Evolutionary conservation across 30 jellyfish, hydroid and myxozoan species (phyloP).

Genomic region (Chrysaora quinquecirrha): DNA sequence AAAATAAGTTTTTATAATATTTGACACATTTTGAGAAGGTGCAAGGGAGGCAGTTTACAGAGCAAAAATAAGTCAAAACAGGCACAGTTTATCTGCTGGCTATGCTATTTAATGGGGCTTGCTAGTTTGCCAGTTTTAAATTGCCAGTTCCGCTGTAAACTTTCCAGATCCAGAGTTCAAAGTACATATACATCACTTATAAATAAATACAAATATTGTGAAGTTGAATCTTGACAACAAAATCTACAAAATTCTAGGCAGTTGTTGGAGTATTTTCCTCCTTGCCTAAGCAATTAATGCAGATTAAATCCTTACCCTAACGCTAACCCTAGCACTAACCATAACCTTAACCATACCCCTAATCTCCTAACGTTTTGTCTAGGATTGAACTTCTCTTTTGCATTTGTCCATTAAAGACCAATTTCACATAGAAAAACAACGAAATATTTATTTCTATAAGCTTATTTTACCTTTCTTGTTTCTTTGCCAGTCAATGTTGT

Average conservation of each 20-base stretch:
- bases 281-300: neutral
- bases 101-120: too few relatives aligned
- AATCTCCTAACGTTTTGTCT: neutral
- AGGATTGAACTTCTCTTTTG: neutral
- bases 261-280: neutral
- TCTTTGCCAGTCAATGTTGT: constrained; percentile 82
- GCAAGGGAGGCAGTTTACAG: neutral
- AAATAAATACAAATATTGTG: too few relatives aligned
- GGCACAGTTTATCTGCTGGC: too few relatives aligned
- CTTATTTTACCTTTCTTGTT: constrained; percentile 62
- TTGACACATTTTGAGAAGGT: neutral
- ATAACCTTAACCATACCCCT: neutral
- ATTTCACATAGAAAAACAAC: too few relatives aligned
- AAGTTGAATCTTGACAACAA: too few relatives aligned
- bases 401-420: neutral
- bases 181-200: too few relatives aligned
- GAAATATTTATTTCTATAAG: neutral
- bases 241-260: neutral
- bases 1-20: neutral
- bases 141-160: too few relatives aligned
- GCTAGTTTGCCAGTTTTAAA: too few relatives aligned
- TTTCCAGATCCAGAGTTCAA: too few relatives aligned
- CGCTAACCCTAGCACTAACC: too few relatives aligned
- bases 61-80: too few relatives aligned
- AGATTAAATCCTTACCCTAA: too few relatives aligned